Base-by-base conservation (phyloP, 2,113 vertebrate species). In the Crotophaga sulcirostris region DNA sequence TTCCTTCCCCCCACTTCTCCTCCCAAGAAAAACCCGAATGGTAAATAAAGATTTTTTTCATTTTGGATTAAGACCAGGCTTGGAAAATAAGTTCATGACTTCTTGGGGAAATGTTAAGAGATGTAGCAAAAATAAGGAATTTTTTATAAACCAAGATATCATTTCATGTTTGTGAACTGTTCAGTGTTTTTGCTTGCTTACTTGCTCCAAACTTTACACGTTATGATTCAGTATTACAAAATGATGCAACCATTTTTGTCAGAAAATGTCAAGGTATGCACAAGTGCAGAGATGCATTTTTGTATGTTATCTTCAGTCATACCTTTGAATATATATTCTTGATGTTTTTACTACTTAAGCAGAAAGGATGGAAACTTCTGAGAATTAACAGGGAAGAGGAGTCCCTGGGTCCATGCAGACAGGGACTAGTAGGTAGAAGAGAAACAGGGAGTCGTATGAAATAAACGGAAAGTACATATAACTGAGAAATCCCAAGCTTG, bases 131-230 rank as follows among this genome's bases (percentile, higher is more conserved):
- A 89, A 23, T 13, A 75, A 44, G 16, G 17, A n/a, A 12, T 51
- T 40, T 51, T 2, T 54, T 88, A 9, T 72, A 67, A 63, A 86
- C 64, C 6, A 56, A 0, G 3, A 0, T 51, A 42, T 19, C 7
- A 1, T 52, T 84, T 34, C 1, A 2, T 13, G 4, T 90, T 45
- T 80, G 16, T 94, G 44, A 76, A 18, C n/a, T 60, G 7, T 26
- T 74, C 4, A 12, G 42, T 6, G 4, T 40, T 78, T 29, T 66
- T 86, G 20, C 7, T 31, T 84, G 14, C 40, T 47, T 60, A 8
- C 21, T 74, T 77, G 25, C 9, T 75, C 38, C 19, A 33, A 0
- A 63, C 19, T 28, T 69, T 34, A 14, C 18, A 8, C 0, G 0
- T 80, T 83, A 25, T 78, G 13, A 3, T 67, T 81, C 28, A 44